A percentile compares a stretch with the other conserved stretches of the same genome.
Evolutionary conservation across 2,797 vertebrate genomes (phyloP).

Genomic region (Lophotriccus pileatus): DNA sequence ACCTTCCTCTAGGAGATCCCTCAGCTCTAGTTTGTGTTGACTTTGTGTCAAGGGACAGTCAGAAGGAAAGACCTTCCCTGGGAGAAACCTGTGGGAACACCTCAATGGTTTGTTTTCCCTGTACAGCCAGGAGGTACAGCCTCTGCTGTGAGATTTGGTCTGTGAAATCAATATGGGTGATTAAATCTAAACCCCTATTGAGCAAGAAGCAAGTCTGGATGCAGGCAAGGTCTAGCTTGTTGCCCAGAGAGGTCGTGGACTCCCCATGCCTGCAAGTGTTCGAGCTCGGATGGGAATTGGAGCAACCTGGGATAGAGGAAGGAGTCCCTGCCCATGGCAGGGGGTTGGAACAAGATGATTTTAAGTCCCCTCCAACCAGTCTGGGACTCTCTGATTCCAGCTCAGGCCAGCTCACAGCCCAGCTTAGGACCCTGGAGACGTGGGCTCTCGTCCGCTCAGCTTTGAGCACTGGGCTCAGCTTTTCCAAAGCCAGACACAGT

Average conservation of each 20-base stretch:
- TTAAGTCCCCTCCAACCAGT: not conserved
- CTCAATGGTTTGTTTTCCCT: not conserved
- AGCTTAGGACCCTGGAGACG: accelerated
- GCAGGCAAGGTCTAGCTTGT: not conserved
- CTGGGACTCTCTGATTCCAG: not conserved
- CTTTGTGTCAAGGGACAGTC: not conserved
- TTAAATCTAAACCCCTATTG: slow-evolving; percentile 46
- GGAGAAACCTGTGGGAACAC: not conserved
- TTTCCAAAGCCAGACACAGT: not conserved
- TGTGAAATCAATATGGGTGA: not conserved
- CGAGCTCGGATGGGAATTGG: not conserved
- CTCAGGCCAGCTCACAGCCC: not conserved
- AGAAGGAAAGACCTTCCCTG: not conserved
- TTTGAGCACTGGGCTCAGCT: not conserved
- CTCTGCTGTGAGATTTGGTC: slow-evolving; percentile 10
- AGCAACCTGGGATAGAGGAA: not conserved
- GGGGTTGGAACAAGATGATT: not conserved
- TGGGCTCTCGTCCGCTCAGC: not conserved
- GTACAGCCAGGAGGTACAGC: slow-evolving; percentile 23
- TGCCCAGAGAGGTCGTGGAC: not conserved
- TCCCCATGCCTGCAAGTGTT: not conserved
- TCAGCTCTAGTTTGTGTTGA: not conserved
- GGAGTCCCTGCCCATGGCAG: not conserved
- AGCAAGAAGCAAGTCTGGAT: not conserved
- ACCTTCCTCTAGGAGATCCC: not conserved